These are phyloP conservation scores for Drosophila simulans DNA, from an alignment of 1,140 invertebrate genomes.

Conservation along the genomic window DNA sequence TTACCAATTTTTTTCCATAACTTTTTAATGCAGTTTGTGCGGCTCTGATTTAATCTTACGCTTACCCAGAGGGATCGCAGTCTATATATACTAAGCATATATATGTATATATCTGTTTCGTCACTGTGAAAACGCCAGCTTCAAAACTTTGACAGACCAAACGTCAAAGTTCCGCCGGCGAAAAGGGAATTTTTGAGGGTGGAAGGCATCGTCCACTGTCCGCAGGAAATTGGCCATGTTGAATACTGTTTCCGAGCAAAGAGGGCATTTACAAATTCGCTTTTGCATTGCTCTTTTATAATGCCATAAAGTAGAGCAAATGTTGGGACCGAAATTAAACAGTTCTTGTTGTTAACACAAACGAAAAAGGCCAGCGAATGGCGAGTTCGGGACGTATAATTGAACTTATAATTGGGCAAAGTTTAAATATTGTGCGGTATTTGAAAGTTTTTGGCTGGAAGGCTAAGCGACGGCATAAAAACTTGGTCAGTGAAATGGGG, in stretches of 20 bases:
- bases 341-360: slow-evolving; percentile 47
- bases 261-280: slow-evolving; percentile 62
- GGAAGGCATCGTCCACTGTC: slow-evolving; percentile 34
- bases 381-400: slow-evolving; percentile 49
- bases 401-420: slow-evolving; percentile 71
- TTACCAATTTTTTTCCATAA: slow-evolving; percentile 49
- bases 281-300: slow-evolving; percentile 60
- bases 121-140: slow-evolving; percentile 60
- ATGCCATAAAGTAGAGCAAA: slow-evolving; percentile 69
- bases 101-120: slow-evolving; percentile 26
- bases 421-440: slow-evolving; percentile 50
- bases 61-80: slow-evolving; percentile 13
- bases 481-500: slow-evolving; percentile 40
- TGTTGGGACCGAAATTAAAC: slow-evolving; percentile 69
- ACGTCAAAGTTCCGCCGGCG: slow-evolving; percentile 69
- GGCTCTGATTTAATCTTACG: slow-evolving; percentile 71
- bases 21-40: slow-evolving; percentile 76
- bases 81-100: background rate
- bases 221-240: slow-evolving; percentile 71
- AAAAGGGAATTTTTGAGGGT: slow-evolving; percentile 11
- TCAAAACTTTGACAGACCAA: slow-evolving; percentile 72
- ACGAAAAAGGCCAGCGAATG: slow-evolving; percentile 32
- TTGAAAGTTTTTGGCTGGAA: slow-evolving; percentile 38
- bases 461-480: slow-evolving; percentile 30
- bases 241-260: slow-evolving; percentile 46